A percentile compares a stretch with the other conserved stretches of the same genome.
phyloP scores from a whole-genome alignment of 2,797 vertebrate genomes.

The Caiman crocodilus region DNA sequence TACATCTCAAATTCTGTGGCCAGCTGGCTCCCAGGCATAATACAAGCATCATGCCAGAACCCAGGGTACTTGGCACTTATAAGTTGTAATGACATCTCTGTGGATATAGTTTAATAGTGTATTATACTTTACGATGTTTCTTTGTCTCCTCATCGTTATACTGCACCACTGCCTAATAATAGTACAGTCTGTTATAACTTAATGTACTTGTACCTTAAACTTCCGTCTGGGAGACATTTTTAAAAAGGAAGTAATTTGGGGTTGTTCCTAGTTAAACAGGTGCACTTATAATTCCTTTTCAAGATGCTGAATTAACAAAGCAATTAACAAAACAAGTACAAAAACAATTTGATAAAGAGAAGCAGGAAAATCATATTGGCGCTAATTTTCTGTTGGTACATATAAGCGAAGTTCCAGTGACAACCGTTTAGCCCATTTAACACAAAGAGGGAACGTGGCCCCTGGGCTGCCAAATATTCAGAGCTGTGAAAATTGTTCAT shows the following conservation, averaged over 20 bases:
- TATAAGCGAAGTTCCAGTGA: background rate
- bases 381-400: background rate
- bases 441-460: background rate
- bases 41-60: constrained; percentile 37
- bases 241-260: background rate
- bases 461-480: background rate
- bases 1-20: constrained; percentile 17
- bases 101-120: background rate
- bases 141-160: background rate
- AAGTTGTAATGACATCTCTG: constrained; percentile 42
- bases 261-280: constrained; percentile 5
- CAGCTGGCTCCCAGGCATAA: constrained; percentile 47
- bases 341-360: background rate
- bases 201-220: background rate
- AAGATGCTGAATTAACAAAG: background rate
- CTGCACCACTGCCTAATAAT: background rate
- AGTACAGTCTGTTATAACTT: background rate
- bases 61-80: constrained; percentile 53
- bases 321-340: background rate
- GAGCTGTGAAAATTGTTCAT: background rate
- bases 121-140: background rate
- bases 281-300: background rate
- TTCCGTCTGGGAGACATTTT: background rate
- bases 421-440: background rate
- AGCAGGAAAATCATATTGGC: background rate